Conservation (phyloP, 2,888 invertebrate species). For the Patella ulyssiponensis region DNA sequence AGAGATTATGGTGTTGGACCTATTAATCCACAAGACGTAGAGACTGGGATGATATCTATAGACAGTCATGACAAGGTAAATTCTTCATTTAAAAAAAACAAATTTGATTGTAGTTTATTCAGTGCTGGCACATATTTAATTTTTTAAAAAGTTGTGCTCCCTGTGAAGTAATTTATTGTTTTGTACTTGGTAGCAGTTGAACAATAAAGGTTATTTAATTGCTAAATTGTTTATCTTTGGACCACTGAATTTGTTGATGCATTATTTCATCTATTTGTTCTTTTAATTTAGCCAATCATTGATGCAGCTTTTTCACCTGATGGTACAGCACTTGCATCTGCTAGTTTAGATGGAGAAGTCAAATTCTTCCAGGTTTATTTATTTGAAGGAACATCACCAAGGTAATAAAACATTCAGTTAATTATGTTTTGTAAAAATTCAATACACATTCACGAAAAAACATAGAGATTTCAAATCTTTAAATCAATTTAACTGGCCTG, state of each 20-base stretch:
- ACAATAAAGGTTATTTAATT: too few relatives aligned
- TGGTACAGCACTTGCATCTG: conserved; percentile 93
- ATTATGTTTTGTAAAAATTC: neutral
- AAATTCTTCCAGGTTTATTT: conserved; percentile 86
- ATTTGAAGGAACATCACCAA: conserved; percentile 54
- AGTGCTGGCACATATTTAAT: too few relatives aligned
- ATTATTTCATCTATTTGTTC: neutral
- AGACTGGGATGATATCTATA: conserved; percentile 55
- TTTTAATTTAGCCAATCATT: conserved; percentile 77
- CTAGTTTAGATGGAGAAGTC: conserved; percentile 88
- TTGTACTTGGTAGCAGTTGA: too few relatives aligned
- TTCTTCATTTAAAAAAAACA: neutral
- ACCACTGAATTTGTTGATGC: too few relatives aligned
- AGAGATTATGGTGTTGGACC: conserved; percentile 76
- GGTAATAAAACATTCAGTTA: conserved; percentile 37
- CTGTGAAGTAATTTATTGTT: too few relatives aligned
- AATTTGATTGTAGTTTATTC: neutral
- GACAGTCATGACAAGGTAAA: conserved; percentile 24
- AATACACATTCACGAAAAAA: too few relatives aligned
- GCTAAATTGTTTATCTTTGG: too few relatives aligned
- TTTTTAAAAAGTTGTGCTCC: too few relatives aligned
- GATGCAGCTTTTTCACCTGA: conserved; percentile 94
- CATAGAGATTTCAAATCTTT: too few relatives aligned
- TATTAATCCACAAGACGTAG: conserved; percentile 49
- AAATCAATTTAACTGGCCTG: too few relatives aligned